Percentiles rank a stretch among this genome's conserved stretches.
phyloP scores from a whole-genome alignment of 2,797 vertebrate species.

The Scomberomorus guttatus region DNA sequence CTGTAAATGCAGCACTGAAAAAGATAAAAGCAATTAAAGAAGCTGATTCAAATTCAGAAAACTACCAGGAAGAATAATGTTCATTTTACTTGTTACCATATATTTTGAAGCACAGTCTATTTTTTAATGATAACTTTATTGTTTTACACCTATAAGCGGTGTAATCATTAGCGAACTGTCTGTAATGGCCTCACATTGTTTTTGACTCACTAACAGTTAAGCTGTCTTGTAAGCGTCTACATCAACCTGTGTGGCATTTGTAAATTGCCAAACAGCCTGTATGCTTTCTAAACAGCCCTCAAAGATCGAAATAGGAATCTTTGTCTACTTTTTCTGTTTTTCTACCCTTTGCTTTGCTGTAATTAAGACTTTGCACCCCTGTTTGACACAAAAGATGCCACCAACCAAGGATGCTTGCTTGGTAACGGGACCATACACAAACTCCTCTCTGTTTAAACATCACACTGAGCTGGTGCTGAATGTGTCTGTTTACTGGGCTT shows the following conservation, averaged over 20 bases:
- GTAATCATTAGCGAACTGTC: not conserved
- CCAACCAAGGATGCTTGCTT: conserved; percentile 62
- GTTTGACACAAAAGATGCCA: conserved; percentile 65
- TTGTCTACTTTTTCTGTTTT: conserved; percentile 57
- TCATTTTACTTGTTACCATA: not conserved
- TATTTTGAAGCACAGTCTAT: not conserved
- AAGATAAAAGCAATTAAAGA: not conserved
- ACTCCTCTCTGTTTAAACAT: conserved; percentile 66
- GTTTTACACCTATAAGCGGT: not conserved
- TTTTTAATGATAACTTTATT: conserved; percentile 1
- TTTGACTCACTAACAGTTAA: conserved; percentile 3
- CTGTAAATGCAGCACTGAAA: not conserved
- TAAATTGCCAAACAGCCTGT: conserved; percentile 32
- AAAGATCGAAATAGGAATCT: conserved; percentile 43
- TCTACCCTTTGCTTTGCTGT: conserved; percentile 42
- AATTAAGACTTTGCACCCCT: conserved; percentile 63
- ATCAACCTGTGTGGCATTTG: conserved; percentile 65
- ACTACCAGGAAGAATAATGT: too few relatives aligned
- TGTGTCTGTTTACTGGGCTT: conserved; percentile 76
- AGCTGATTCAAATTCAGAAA: not conserved
- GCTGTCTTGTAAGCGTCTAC: not conserved
- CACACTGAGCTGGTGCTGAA: conserved; percentile 65
- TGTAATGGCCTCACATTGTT: not conserved
- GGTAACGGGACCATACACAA: conserved; percentile 66
- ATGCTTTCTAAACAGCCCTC: conserved; percentile 37